Evolutionary conservation across 2,888 invertebrate species (phyloP), one percentile per base, ranked within the genome.

Genomic region (Mechanitis messenoides): DNA sequence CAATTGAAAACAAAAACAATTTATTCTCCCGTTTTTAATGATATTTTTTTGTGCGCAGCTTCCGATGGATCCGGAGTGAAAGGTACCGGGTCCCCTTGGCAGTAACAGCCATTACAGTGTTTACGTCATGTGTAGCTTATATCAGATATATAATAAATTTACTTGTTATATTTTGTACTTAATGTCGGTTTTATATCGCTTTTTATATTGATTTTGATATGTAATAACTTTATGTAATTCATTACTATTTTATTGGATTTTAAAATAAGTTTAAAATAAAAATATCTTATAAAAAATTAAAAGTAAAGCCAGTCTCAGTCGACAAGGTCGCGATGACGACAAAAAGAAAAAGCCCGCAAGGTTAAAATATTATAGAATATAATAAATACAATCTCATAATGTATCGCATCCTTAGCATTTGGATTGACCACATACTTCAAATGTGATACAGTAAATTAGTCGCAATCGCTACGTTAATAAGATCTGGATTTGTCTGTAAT

Each of bases 351-450:
- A 11, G 31, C 9, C 31, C 31, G 50, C 50, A 50, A 50, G 50
- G 50, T 50, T 50, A 31, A 31, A 50, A 11, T 31, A 7, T 7
- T 3, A 50, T 50, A 31, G 31, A 50, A 31, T 50, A 3, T 6
- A 50, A n/a, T 50, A 7, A 28, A 50, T 50, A 20, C 28, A 31
- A 50, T 50, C 50, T 12, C 9, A 50, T 50, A 50, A 50, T 50
- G 50, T 50, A 50, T 50, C 50, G 47, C 50, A 50, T 50, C 50
- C 50, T 50, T 50, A 50, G 31, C 50, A 50, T 50, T 50, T 50
- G 50, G 50, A 42, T 42, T 42, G 42, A 50, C 50, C 50, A 50
- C 50, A 50, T 9, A 50, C 9, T 50, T 31, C 31, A 42, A 42
- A 42, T 7, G 28, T 31, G 11, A 5, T 50, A 50, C 31, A 31